Evolutionary conservation across 92 coral and sea anemone species (phyloP), one percentile per base, ranked within the genome.

Genomic region (Nematostella vectensis): DNA sequence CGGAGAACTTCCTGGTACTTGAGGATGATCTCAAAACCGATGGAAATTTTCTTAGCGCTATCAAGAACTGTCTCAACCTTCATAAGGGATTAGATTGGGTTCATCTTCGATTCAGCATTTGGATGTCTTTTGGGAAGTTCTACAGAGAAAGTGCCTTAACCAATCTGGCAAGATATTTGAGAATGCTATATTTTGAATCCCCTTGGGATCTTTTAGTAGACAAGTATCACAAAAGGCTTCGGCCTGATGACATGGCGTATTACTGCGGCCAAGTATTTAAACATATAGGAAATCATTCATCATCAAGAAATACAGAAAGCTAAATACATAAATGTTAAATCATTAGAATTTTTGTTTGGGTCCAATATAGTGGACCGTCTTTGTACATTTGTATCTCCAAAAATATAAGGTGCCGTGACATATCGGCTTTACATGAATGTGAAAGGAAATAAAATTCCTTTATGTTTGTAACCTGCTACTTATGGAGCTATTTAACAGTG

Each of bases 41-140:
- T 25, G 54, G 49, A 16, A 71, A 74, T 48, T 70, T 74, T 27
- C 59, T 82, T 54, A 45, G 39, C 11, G 61, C 58, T 29, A 69
- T 87, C 27, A 60, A 68, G 15, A 30, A 44, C 13, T 82, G 70
- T 52, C 69, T 87, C 28, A 50, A 78, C 63, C 73, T 47, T 31
- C 63, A 38, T 42, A 47, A 52, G 33, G 65, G 50, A 23, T 50
- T 27, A n/a, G 26, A 50, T 1, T 87, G 96, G 96, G 63, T 68
- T 13, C 26, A 50, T 6, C 57, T 89, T 4, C 50, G 49, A 25
- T 76, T 82, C 23, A 67, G 80, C 29, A 10, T 0, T 0, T 60
- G 75, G 76, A 94, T 94, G 13, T 89, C 81, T 58, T 84, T 89
- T 53, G 96, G 96, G 18, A 89, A 80, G 55, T 67, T 89, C 10